Conservation (phyloP, 2,888 invertebrate genomes). For the Nasonia oneida region DNA sequence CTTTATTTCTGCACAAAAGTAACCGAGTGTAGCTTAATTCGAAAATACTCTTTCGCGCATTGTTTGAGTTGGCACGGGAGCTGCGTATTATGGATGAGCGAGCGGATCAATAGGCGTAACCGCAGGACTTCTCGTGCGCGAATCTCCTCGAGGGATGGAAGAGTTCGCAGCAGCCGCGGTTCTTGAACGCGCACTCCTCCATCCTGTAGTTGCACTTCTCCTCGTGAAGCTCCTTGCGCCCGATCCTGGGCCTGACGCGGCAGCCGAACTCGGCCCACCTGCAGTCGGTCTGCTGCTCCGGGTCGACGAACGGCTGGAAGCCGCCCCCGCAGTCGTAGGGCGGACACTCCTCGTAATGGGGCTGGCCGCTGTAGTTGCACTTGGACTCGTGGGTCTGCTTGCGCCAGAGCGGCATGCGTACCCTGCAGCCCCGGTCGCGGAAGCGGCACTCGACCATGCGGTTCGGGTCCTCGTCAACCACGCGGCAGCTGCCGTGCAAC, state of each 20-base stretch:
- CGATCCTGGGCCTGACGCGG: conserved; percentile 67
- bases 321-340: conserved; percentile 19
- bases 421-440: conserved; percentile 70
- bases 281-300: conserved; percentile 67
- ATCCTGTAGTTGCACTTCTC: conserved; percentile 71
- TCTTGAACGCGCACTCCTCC: conserved; percentile 65
- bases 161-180: conserved; percentile 66
- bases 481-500: not conserved
- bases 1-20: no score
- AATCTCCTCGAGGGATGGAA: conserved; percentile 65
- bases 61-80: no score
- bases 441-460: conserved; percentile 70
- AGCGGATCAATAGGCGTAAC: conserved; percentile 62
- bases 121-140: conserved; percentile 68
- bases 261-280: conserved; percentile 71
- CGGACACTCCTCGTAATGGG: not conserved
- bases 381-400: conserved; percentile 69
- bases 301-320: conserved; percentile 54
- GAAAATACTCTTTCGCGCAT: no score
- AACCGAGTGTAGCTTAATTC: no score
- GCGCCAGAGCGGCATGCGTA: conserved; percentile 70
- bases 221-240: conserved; percentile 68
- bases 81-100: no score
- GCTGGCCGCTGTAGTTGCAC: conserved; percentile 72
- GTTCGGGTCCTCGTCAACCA: conserved; percentile 48